These are phyloP conservation scores for Burhinus oedicnemus DNA, from an alignment of 2,113 vertebrate genomes.

Conservation along the genomic window DNA sequence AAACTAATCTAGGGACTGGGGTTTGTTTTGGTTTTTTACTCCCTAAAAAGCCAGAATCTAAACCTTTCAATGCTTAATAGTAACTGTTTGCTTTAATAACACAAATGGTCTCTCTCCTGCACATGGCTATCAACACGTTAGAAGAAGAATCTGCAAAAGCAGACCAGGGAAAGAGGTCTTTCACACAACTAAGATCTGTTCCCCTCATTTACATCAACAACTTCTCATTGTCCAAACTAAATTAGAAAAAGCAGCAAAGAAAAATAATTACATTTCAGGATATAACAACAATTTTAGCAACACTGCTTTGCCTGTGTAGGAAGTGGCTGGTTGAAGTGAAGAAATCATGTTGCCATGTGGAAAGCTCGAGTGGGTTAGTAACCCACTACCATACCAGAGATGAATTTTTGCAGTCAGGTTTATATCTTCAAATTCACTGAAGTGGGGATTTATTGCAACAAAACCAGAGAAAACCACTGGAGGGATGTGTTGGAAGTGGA, in stretches of 20 bases:
- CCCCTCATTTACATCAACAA: neutral
- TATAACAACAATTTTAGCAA: neutral
- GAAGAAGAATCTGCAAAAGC: neutral
- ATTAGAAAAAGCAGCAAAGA: neutral
- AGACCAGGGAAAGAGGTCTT: neutral
- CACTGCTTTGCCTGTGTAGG: neutral
- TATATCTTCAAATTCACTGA: neutral
- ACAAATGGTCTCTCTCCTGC: neutral
- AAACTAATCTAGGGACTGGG: neutral
- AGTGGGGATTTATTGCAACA: constrained; percentile 3
- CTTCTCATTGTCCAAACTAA: neutral
- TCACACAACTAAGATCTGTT: neutral
- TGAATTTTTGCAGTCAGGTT: constrained; percentile 4
- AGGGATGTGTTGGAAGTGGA: neutral
- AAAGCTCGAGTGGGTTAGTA: neutral
- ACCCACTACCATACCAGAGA: neutral
- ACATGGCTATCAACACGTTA: neutral
- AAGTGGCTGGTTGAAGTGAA: neutral
- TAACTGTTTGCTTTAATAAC: neutral
- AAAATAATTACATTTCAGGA: neutral
- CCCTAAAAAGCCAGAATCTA: neutral
- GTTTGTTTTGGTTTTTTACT: neutral
- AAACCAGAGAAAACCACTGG: constrained; percentile 5
- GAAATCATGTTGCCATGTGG: neutral
- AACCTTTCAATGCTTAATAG: neutral